These are phyloP conservation scores for Thamnaconus septentrionalis DNA, from an alignment of 2,113 vertebrate species.

Conservation along the genomic window DNA sequence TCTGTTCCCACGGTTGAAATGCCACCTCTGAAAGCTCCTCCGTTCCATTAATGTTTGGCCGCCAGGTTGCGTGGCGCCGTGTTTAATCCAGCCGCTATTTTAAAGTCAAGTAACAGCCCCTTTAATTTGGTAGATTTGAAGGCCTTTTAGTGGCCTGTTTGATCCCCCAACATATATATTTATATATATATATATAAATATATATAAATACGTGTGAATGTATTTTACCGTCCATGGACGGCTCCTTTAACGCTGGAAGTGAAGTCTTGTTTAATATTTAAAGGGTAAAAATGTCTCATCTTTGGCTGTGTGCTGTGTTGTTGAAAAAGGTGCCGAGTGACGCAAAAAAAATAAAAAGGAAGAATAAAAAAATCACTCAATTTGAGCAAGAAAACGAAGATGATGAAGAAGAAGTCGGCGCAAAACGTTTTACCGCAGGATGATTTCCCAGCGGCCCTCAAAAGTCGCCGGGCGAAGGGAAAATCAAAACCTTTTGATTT, in stretches of 20 bases:
- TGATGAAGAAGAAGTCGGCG: no score
- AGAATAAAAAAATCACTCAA: no score
- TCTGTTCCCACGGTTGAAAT: conserved; percentile 72
- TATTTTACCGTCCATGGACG: neutral
- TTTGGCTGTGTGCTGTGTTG: neutral
- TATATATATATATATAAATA: neutral
- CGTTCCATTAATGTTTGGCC: conserved; percentile 78
- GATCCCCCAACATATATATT: conserved; percentile 15
- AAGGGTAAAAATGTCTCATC: no score
- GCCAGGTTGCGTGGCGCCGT: conserved; percentile 55
- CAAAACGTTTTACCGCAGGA: no score
- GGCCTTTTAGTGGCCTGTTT: conserved; percentile 8
- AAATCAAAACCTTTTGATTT: no score
- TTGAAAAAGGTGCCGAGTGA: neutral
- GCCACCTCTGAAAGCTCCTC: conserved; percentile 75
- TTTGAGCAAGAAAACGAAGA: no score
- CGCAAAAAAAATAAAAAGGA: no score
- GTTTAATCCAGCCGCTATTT: conserved; percentile 66
- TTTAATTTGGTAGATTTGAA: conserved; percentile 46
- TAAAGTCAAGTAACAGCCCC: conserved; percentile 63
- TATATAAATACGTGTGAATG: neutral
- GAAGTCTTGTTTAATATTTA: no score
- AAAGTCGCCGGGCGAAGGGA: no score
- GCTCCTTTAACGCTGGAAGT: no score
- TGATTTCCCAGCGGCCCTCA: no score